These are phyloP conservation scores for Eupleurogrammus muticus DNA, from an alignment of 2,797 vertebrate species.

Conservation along the genomic window DNA sequence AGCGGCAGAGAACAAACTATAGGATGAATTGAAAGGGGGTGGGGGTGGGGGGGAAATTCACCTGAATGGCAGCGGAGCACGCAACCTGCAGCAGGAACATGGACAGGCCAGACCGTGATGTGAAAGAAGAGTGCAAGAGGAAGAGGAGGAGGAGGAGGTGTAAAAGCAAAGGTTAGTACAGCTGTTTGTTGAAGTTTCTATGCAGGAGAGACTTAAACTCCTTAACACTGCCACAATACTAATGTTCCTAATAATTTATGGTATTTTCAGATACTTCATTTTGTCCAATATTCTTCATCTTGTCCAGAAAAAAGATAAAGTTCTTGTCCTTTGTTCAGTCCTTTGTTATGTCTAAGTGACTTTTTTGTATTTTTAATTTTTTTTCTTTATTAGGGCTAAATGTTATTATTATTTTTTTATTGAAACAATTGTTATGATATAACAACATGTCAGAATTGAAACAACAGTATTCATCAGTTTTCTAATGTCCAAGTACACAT, in stretches of 20 bases:
- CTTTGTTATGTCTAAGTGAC: neutral
- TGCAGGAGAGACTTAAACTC: neutral
- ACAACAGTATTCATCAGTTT: neutral
- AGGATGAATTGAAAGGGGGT: neutral
- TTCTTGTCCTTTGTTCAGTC: neutral
- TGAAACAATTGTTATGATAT: neutral
- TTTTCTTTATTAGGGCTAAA: neutral
- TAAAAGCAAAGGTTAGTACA: constrained; percentile 86
- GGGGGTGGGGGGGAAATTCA: no score
- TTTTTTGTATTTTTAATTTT: neutral
- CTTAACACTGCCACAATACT: neutral
- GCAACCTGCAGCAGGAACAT: constrained; percentile 77
- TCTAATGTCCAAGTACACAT: no score
- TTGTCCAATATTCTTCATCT: neutral
- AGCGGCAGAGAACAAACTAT: constrained; percentile 14
- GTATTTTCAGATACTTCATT: neutral
- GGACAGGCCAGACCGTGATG: constrained; percentile 79
- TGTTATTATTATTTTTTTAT: neutral
- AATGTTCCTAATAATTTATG: neutral
- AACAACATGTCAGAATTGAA: no score
- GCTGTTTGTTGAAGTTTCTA: neutral
- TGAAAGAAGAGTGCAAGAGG: constrained; percentile 85
- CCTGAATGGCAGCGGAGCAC: constrained; percentile 82
- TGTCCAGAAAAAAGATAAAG: neutral
- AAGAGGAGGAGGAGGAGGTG: constrained; percentile 82